Evolutionary conservation across 2,797 vertebrate genomes (phyloP), one percentile per base, ranked within the genome.

Genomic region (Spinus olivaceus): DNA sequence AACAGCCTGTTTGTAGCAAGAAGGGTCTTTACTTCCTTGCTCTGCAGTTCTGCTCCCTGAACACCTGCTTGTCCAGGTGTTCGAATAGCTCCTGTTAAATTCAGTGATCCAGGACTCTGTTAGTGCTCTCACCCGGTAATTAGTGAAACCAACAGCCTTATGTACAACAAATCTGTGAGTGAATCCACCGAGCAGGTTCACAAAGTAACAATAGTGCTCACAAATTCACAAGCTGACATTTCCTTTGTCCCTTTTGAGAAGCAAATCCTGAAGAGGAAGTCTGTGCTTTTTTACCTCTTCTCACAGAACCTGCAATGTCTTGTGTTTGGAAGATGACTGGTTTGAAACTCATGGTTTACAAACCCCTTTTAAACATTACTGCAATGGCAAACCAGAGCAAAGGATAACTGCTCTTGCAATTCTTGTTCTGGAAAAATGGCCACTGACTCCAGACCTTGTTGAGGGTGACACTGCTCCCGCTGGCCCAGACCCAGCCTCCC

Each of bases 401-500:
- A 47, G 23, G 3, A 47, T 14, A 44, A 25, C 42, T 24, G 33
- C 23, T 64, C 35, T 33, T 35, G 14, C 46, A 63, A 22, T 24
- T 64, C 46, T 35, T 33, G 8, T 56, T 79, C 25, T 20, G 32
- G 39, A 37, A 37, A 61, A 76, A 54, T 0, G 28, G 61, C 33
- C 60, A 25, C 14, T 15, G 53, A 35, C 41, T 32, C 18, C 71
- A 88, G 80, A 59, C 2, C 44, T 46, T 0, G 0, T 1, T 20
- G 41, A 50, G 27, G 44, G 39, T 8, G 9, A 14, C 3, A 6
- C 25, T 28, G 44, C 19, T 73, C 47, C 50, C 4, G 1, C 41
- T 30, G 11, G 25, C 5, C 33, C 61, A 53, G 23, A 9, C 41
- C 30, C 35, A 56, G 18, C 47, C 16, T n/a, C 14, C 14, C 46